Evolutionary conservation across 2,113 vertebrate species (phyloP).

Genomic region (Malurus cyaneus): DNA sequence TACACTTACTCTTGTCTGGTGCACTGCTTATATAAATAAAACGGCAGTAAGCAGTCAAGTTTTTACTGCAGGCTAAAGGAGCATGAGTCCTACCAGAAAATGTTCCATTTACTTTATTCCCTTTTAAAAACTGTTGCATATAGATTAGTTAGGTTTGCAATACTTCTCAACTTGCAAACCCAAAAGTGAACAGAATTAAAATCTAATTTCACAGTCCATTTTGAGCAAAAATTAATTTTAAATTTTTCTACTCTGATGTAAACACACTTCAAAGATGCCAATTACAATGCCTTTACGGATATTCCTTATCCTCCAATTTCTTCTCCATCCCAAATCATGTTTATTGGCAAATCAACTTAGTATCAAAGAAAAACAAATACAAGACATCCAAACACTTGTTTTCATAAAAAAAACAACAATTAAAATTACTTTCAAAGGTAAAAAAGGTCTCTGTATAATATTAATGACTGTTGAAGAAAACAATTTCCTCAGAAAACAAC

Average conservation of each 20-base stretch:
- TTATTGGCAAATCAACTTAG: neutral
- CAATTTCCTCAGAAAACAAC: neutral
- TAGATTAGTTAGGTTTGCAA: neutral
- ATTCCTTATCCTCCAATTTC: neutral
- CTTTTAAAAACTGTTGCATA: neutral
- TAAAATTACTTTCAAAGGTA: neutral
- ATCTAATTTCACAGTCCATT: constrained; percentile 39
- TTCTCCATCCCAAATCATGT: neutral
- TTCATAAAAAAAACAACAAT: neutral
- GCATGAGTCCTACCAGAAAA: neutral
- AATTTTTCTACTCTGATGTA: neutral
- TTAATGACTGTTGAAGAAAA: neutral
- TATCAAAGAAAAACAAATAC: neutral
- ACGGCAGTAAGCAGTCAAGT: neutral
- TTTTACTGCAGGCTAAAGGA: neutral
- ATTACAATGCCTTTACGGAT: neutral
- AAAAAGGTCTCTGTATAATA: neutral
- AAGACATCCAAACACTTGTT: neutral
- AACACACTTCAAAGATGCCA: constrained; percentile 31
- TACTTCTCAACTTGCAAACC: neutral
- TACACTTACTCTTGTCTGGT: neutral
- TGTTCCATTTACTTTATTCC: neutral
- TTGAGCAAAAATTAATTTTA: neutral
- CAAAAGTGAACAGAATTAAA: neutral
- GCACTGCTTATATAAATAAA: neutral